phyloP scores from a whole-genome alignment of 2,797 vertebrate species.

The Pangasius macronema region DNA sequence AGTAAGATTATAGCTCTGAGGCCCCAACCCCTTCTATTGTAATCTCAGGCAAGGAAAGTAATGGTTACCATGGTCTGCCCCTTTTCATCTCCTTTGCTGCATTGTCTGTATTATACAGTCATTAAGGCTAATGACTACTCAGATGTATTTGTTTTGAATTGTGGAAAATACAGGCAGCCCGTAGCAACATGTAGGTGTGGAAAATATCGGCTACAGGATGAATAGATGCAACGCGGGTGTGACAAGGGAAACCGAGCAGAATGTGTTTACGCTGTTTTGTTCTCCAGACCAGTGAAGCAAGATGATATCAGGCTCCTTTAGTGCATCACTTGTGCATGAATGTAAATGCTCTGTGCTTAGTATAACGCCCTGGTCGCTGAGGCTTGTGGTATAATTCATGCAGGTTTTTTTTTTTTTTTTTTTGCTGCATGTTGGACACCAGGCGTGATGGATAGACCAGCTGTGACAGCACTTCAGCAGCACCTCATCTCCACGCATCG shows the following conservation, averaged over 20 bases:
- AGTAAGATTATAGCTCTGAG: slow-evolving; percentile 60
- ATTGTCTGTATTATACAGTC: slow-evolving; percentile 56
- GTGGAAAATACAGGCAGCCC: slow-evolving; percentile 36
- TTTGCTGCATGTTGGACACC: slow-evolving; percentile 30
- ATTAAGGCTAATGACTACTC: slow-evolving; percentile 60
- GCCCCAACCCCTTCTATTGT: slow-evolving; percentile 55
- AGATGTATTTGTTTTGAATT: slow-evolving; percentile 58
- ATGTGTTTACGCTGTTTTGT: slow-evolving; percentile 38
- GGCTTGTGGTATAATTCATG: slow-evolving; percentile 33
- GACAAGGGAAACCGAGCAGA: slow-evolving; percentile 32
- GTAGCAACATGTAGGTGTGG: slow-evolving; percentile 50
- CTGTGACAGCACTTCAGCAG: slow-evolving; percentile 27
- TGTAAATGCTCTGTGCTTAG: slow-evolving; percentile 5
- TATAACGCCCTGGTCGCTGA: neutral
- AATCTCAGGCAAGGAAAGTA: slow-evolving; percentile 58
- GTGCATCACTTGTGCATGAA: slow-evolving; percentile 13
- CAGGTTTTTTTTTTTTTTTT: neutral
- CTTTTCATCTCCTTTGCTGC: slow-evolving; percentile 44
- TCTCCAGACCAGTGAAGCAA: slow-evolving; percentile 32
- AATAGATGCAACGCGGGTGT: slow-evolving; percentile 3
- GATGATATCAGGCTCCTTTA: slow-evolving; percentile 26
- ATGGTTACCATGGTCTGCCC: slow-evolving; percentile 53
- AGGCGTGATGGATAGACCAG: slow-evolving; percentile 27
- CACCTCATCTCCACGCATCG: slow-evolving; percentile 3
- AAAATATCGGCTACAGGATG: slow-evolving; percentile 23